Evolutionary conservation across 2,888 invertebrate genomes (phyloP), one percentile per base, ranked within the genome.

Genomic region (Oscheius sp.): DNA sequence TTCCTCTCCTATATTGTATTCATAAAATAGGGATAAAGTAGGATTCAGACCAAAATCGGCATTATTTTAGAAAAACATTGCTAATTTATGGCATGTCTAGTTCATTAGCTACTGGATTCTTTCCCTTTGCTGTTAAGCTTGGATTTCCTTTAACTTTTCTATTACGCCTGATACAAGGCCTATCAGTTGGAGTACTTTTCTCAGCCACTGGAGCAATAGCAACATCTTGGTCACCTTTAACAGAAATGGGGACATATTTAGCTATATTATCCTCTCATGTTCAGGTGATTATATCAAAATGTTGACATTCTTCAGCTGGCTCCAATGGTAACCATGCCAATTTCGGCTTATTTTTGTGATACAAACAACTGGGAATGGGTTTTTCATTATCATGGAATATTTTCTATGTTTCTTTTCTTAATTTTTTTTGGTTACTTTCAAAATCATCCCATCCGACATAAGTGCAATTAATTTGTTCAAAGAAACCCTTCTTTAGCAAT

Each of bases 131-230:
- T 25, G 66, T 25, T 55, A 34, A 55, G 20, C 6, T 2, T 4
- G 23, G 58, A 23, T 58, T 42, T 39, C 4, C 25, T 23, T 5
- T 42, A 1, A 27, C 27, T 2, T 17, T 58, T 39, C 23, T 42
- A 12, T 10, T 20, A 6, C 39, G 42, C 12, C 20, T 58, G 12
- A 23, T 55, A 10, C 70, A 70, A 69, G 76, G 76, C 12, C 67
- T 72, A 25, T 68, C 73, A 8, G 42, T 71, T 8, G 70, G 72
- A 1, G 69, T 76, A 12, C 46, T 70, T 4, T 76, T 72, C 53
- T 71, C 76, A 8, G 69, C 75, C 0, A 73, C 72, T 17, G 78
- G 78, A 8, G 63, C 57, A 12, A 76, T 78, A 37, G 71, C 76
- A 2, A 66, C 71, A 23, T 64, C 69, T 12, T 78, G 78, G 78